A percentile compares a stretch with the other conserved stretches of the same genome.
These are phyloP conservation scores for Schizopygopsis pylzovi DNA, from an alignment of 2,797 vertebrate species.

Conservation along the genomic window DNA sequence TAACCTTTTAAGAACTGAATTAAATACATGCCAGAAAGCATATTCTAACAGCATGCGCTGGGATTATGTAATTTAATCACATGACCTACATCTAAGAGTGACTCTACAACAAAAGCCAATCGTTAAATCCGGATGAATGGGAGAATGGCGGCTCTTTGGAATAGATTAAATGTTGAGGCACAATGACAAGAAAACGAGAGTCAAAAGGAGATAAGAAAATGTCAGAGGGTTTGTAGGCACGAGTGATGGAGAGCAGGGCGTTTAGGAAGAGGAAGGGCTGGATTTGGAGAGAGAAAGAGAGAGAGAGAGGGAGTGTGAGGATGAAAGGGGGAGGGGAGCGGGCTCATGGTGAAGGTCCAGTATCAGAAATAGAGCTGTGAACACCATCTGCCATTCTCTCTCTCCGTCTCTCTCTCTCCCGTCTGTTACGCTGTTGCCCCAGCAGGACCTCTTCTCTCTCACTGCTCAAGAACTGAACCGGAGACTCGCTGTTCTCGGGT, in stretches of 20 bases:
- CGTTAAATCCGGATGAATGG: constrained; percentile 27
- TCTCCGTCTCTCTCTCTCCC: constrained; percentile 55
- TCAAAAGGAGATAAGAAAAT: constrained; percentile 42
- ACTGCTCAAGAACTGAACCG: constrained; percentile 17
- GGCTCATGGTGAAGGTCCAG: constrained; percentile 83
- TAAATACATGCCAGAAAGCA: constrained; percentile 56
- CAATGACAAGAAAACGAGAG: constrained; percentile 43
- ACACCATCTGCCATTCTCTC: constrained; percentile 82
- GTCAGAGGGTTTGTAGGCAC: constrained; percentile 57
- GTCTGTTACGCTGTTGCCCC: constrained; percentile 79
- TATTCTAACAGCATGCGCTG: constrained; percentile 57
- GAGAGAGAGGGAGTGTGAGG: constrained; percentile 29
- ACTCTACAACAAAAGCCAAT: constrained; percentile 37
- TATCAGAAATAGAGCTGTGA: constrained; percentile 90
- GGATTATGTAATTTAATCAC: constrained; percentile 61
- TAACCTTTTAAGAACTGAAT: constrained; percentile 61
- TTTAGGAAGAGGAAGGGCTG: constrained; percentile 53
- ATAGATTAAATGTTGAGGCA: constrained; percentile 33
- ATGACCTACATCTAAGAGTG: constrained; percentile 54
- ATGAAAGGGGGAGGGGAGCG: constrained; percentile 66
- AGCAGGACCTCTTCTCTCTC: constrained; percentile 56
- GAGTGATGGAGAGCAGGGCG: constrained; percentile 50
- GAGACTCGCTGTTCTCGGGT: constrained; percentile 35
- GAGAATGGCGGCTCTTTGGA: constrained; percentile 34
- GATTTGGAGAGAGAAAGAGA: constrained; percentile 50